Conservation (phyloP, 1,140 invertebrate species). For the Holotrichia oblita region DNA sequence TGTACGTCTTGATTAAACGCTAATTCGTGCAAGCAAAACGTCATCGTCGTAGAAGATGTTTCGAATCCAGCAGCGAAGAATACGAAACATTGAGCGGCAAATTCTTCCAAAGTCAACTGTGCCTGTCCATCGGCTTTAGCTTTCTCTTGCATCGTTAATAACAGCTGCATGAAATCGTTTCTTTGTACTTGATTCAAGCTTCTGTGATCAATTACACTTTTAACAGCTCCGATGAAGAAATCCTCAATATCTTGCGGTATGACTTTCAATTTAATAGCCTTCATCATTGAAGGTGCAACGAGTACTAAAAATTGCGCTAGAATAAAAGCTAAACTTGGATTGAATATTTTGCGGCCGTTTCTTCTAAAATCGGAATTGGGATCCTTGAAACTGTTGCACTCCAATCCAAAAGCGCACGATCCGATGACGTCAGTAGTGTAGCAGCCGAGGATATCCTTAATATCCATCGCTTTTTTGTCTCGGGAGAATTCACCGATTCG, state of each 20-base stretch:
- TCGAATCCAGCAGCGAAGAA: constrained; percentile 63
- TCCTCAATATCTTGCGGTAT: constrained; percentile 48
- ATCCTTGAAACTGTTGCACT: constrained; percentile 61
- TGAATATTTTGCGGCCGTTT: constrained; percentile 35
- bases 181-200: constrained; percentile 55
- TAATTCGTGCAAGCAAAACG: constrained; percentile 62
- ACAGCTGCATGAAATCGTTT: constrained; percentile 60
- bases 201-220: constrained; percentile 57
- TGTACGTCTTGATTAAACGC: constrained; percentile 62
- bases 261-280: background rate
- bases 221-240: constrained; percentile 59
- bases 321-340: background rate
- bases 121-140: constrained; percentile 43
- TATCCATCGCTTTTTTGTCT: constrained; percentile 52
- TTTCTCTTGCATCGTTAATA: constrained; percentile 58
- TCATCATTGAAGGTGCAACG: background rate
- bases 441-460: constrained; percentile 59
- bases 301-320: background rate
- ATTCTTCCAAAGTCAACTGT: constrained; percentile 9
- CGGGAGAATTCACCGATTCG: background rate
- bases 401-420: constrained; percentile 64
- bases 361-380: constrained; percentile 60
- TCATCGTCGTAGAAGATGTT: constrained; percentile 61
- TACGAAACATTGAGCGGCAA: constrained; percentile 40
- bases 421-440: constrained; percentile 65